Conservation (phyloP, 2,113 vertebrate species). For the Seriola dumerili region DNA sequence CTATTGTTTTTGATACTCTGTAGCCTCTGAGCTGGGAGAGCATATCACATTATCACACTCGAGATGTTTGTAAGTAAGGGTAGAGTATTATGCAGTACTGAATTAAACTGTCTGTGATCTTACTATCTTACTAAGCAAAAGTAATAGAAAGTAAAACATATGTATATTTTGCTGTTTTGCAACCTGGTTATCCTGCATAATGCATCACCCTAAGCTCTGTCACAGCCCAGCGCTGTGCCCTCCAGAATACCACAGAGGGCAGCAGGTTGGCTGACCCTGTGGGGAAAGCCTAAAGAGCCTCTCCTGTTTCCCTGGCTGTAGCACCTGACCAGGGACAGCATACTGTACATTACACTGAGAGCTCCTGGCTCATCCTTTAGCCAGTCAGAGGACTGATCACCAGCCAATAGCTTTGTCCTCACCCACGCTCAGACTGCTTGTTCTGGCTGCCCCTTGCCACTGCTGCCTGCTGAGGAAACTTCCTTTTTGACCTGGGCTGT, state of each 20-base stretch:
- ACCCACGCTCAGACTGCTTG: conserved; percentile 25
- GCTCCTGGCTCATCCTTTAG: conserved; percentile 50
- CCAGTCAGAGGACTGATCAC: conserved; percentile 20
- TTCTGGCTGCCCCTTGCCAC: conserved; percentile 19
- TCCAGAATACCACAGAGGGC: conserved; percentile 71
- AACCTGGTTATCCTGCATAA: conserved; percentile 3
- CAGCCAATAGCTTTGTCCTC: conserved; percentile 55
- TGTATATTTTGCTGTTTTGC: conserved; percentile 1
- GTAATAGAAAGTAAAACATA: background rate
- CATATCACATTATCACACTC: background rate
- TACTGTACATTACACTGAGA: conserved; percentile 75
- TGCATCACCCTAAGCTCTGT: conserved; percentile 15
- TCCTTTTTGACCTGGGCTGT: conserved; percentile 18
- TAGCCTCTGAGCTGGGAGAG: no score
- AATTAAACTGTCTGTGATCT: background rate
- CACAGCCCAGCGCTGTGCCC: conserved; percentile 23
- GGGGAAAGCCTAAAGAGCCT: conserved; percentile 72
- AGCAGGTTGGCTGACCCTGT: conserved; percentile 70
- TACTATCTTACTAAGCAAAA: background rate
- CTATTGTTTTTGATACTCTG: background rate
- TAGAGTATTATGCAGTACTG: background rate
- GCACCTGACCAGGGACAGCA: conserved; percentile 61
- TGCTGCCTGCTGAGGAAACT: conserved; percentile 43
- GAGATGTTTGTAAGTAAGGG: background rate
- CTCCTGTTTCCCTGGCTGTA: conserved; percentile 69